phyloP scores from a whole-genome alignment of 2,113 vertebrate genomes.

The Vulpes ferrilata region DNA sequence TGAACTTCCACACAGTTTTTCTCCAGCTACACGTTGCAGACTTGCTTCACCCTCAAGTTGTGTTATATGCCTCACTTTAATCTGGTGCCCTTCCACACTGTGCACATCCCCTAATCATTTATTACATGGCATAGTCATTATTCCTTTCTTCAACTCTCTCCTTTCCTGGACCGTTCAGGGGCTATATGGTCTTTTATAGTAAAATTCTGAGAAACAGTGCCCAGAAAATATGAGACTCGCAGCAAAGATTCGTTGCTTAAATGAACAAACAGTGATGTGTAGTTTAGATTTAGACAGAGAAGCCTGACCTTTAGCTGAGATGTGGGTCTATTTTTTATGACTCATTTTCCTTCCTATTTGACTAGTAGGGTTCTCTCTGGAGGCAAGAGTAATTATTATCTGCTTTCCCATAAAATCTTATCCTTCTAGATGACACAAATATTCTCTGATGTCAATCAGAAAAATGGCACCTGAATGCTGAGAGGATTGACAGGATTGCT shows the following conservation, averaged over 20 bases:
- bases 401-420: constrained; percentile 67
- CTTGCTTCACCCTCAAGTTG: neutral
- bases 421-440: constrained; percentile 64
- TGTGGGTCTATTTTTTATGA: constrained; percentile 59
- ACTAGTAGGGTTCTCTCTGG: constrained; percentile 47
- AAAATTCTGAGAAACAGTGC: neutral
- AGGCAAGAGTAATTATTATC: constrained; percentile 64
- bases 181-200: neutral
- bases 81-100: neutral
- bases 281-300: constrained; percentile 57
- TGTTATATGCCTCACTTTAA: neutral
- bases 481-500: constrained; percentile 39
- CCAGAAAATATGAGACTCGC: neutral
- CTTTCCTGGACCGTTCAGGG: neutral
- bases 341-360: constrained; percentile 64
- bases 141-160: neutral
- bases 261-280: neutral
- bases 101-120: neutral
- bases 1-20: neutral
- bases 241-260: neutral
- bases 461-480: constrained; percentile 51
- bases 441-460: constrained; percentile 72
- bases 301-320: constrained; percentile 30
- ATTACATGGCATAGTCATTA: neutral
- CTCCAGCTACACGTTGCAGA: neutral